Base-by-base conservation (phyloP, 2,797 vertebrate genomes). In the Melopsittacus undulatus region DNA sequence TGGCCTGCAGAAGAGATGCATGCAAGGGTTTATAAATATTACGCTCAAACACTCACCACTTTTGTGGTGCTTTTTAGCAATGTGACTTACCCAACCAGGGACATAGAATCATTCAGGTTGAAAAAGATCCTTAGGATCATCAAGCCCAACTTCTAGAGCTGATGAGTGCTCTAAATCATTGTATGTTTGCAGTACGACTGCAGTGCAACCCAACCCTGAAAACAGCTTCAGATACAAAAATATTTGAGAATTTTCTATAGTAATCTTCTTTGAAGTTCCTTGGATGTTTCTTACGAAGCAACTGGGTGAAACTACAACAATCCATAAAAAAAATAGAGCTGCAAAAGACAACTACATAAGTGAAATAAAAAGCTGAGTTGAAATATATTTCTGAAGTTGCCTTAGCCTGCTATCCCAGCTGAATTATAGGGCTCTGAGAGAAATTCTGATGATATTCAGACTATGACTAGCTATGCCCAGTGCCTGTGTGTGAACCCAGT, bases 31-130 rank as follows among this genome's bases (percentile, higher is more conserved):
- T 62, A 19, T 36, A 89, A 80, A 64, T 49, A 21, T 32, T 27
- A 0, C 1, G 0, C 27, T 78, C 0, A 0, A 61, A 67, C 12
- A 51, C 10, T 5, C 15, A 68, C 38, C 36, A 38, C 20, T 54
- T 57, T 76, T 40, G 42, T 1, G 0, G 8, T 3, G 8, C 7
- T n/a, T 95, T 90, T 61, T 54, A 70, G 36, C 46, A 74, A 43
- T 0, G 5, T 21, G n/a, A 63, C n/a, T 73, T 70, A 34, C 43
- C 22, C 62, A 83, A 2, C 8, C 36, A 27, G 62, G 14, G 56
- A 34, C n/a, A 57, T 23, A 57, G 54, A 57, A 34, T 57, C 21
- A 24, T 34, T 57, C 14, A 34, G n/a, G n/a, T 57, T 57, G 22
- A n/a, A 34, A 57, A 57, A 34, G 56, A 57, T 9, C 14, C 34